Conservation (phyloP, 2,113 vertebrate species). For the Hydropotes inermis region DNA sequence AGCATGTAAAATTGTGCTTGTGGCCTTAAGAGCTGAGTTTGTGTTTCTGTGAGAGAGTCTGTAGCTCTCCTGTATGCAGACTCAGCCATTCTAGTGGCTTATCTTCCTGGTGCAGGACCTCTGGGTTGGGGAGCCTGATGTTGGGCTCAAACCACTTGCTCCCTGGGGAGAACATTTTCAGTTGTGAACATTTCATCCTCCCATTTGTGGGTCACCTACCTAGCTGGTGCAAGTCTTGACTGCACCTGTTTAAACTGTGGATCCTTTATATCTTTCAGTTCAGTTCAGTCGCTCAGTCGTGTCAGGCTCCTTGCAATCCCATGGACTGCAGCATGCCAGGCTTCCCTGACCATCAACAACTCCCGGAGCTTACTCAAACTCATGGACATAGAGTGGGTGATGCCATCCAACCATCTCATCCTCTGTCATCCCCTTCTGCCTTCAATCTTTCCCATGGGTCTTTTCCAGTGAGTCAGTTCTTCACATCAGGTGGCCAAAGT, state of each 20-base stretch:
- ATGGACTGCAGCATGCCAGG: neutral
- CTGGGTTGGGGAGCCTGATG: neutral
- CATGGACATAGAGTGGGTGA: neutral
- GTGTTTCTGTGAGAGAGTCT: neutral
- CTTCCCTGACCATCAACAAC: neutral
- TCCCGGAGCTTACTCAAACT: neutral
- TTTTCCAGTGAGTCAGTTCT: neutral
- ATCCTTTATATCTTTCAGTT: neutral
- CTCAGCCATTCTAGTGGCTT: neutral
- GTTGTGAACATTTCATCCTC: neutral
- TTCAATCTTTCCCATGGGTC: neutral
- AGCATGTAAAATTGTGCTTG: neutral
- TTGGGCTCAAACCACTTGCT: neutral
- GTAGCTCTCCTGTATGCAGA: neutral
- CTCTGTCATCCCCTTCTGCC: neutral
- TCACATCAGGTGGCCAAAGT: neutral
- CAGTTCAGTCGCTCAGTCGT: neutral
- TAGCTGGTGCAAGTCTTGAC: neutral
- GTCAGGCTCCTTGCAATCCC: rapidly evolving
- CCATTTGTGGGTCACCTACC: neutral
- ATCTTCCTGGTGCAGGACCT: neutral
- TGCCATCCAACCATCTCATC: neutral
- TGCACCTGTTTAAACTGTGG: neutral
- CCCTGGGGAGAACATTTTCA: neutral
- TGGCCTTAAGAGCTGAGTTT: neutral